Evolutionary conservation across 2,888 invertebrate species (phyloP), one percentile per base, ranked within the genome.

Genomic region (Tillus elongatus): DNA sequence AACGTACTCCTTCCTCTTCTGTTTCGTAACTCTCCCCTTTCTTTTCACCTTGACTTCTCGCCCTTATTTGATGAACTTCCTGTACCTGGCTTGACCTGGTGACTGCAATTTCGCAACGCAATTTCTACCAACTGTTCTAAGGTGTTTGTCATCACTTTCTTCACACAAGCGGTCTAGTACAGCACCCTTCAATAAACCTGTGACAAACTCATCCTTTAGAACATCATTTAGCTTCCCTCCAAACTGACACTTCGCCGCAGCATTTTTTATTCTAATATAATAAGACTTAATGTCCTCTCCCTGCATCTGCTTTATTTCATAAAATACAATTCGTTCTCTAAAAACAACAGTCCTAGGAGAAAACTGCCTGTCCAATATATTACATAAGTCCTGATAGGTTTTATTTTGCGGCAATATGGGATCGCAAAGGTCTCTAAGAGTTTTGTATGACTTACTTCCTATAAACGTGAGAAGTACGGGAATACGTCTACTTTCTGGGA

Each of bases 161-260:
- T 19, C 24, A n/a, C 24, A 19, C n/a, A 19, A 6, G 24, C 24
- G 24, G n/a, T 19, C n/a, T 19, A 19, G n/a, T 9, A 19, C 24
- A 6, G 24, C 6, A 19, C 24, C 24, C n/a, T 19, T 19, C 6
- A 6, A 19, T 19, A 19, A 19, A 6, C 24, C 24, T 9, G 24
- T 8, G n/a, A 19, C 24, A 19, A 19, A 19, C n/a, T 9, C n/a
- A n/a, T 19, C 24, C 24, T 19, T 19, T 9, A 19, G 24, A 19
- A 19, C 6, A 8, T 19, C 24, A 19, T 19, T 19, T 19, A 19
- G 24, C 24, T 8, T 8, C 6, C n/a, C 6, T 8, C 24, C 24
- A 19, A 19, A 19, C 24, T 19, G 6, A 19, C 24, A 19, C 6
- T 19, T 9, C 6, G 6, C n/a, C 6, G 24, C 24, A 8, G 6